phyloP scores from a whole-genome alignment of 2,888 invertebrate species.

The Campaea margaritaria region DNA sequence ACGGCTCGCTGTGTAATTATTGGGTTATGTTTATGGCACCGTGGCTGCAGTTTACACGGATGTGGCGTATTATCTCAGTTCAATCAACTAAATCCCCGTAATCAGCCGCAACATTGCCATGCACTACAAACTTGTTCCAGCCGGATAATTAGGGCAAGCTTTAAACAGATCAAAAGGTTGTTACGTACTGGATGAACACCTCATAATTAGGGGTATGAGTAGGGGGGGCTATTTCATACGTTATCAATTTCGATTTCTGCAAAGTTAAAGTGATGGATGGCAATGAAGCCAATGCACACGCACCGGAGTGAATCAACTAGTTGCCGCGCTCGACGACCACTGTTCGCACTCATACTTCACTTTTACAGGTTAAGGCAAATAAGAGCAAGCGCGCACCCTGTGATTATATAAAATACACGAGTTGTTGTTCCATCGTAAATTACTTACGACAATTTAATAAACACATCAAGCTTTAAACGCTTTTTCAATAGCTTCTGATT shows the following conservation, averaged over 20 bases:
- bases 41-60: slow-evolving; percentile 44
- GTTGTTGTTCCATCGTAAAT: slow-evolving; percentile 67
- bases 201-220: slow-evolving; percentile 21
- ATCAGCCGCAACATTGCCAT: slow-evolving; percentile 37
- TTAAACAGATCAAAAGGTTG: slow-evolving; percentile 13
- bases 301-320: slow-evolving; percentile 26
- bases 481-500: slow-evolving; percentile 76
- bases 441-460: slow-evolving; percentile 80
- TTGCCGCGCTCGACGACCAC: slow-evolving; percentile 8
- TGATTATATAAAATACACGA: slow-evolving; percentile 50
- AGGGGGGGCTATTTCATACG: slow-evolving; percentile 1
- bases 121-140: slow-evolving; percentile 31
- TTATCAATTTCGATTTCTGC: slow-evolving; percentile 21
- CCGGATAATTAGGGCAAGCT: slow-evolving; percentile 27
- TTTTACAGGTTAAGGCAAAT: slow-evolving; percentile 35
- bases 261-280: slow-evolving; percentile 21
- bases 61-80: slow-evolving; percentile 41
- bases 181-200: slow-evolving; percentile 17
- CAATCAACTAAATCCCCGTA: slow-evolving; percentile 42
- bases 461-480: slow-evolving; percentile 79
- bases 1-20: slow-evolving; percentile 57
- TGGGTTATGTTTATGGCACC: slow-evolving; percentile 39
- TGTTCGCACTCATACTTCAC: slow-evolving; percentile 21
- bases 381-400: slow-evolving; percentile 47
- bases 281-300: slow-evolving; percentile 11